Evolutionary conservation across 2,797 vertebrate genomes (phyloP).

Genomic region (Phyllotis vaccarum): DNA sequence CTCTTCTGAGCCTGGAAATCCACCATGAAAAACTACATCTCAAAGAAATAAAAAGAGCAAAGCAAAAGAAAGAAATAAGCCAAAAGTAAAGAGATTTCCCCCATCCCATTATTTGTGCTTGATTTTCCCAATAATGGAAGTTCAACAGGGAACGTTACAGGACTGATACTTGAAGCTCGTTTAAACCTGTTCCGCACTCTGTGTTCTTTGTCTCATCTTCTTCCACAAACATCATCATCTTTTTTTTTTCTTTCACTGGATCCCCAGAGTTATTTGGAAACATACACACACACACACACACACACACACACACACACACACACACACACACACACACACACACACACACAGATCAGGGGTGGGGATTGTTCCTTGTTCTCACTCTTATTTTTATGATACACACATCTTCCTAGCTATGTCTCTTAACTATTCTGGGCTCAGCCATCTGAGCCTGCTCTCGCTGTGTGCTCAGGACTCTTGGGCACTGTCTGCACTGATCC

Average conservation of each 20-base stretch:
- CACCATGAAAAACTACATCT: neutral
- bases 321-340: neutral
- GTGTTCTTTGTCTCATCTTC: neutral
- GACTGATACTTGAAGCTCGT: neutral
- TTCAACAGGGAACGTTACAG: neutral
- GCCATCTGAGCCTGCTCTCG: neutral
- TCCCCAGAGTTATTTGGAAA: neutral
- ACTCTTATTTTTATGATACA: neutral
- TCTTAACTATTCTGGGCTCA: neutral
- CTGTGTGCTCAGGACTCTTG: neutral
- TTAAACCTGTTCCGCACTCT: neutral
- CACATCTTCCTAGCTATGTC: neutral
- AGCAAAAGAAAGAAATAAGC: neutral
- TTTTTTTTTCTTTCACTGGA: neutral
- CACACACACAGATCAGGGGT: no score
- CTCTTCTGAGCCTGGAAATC: neutral
- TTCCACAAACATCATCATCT: neutral
- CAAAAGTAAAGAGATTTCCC: neutral
- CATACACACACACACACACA: neutral
- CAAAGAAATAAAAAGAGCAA: neutral
- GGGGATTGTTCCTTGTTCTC: neutral
- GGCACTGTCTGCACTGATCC: neutral
- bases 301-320: neutral
- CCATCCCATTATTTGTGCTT: neutral
- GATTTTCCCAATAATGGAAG: neutral